Evolutionary conservation across 2,797 vertebrate genomes (phyloP).

Genomic region (Enteromius fasciolatus): DNA sequence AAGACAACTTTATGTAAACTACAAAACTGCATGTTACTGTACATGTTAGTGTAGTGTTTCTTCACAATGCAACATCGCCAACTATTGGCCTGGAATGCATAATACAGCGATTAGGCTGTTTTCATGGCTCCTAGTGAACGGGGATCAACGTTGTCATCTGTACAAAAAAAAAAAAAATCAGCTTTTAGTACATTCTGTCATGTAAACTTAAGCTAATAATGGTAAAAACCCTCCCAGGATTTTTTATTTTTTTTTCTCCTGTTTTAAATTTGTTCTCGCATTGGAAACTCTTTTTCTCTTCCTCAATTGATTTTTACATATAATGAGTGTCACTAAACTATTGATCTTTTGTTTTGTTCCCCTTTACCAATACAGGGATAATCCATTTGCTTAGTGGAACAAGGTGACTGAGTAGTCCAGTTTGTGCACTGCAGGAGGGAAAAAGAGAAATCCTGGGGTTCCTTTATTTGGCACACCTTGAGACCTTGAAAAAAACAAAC

Average conservation of each 20-base stretch:
- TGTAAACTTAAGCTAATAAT: not conserved
- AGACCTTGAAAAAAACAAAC: slow-evolving; percentile 13
- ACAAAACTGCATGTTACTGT: too few species aligned
- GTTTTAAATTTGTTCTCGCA: slow-evolving; percentile 14
- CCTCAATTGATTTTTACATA: slow-evolving; percentile 26
- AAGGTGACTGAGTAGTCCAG: slow-evolving; percentile 31
- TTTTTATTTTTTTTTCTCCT: slow-evolving; percentile 44
- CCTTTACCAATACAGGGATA: slow-evolving; percentile 47
- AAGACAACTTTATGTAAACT: too few species aligned
- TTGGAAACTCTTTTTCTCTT: slow-evolving; percentile 27
- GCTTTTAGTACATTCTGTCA: not conserved
- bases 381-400: slow-evolving; percentile 50
- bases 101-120: not conserved
- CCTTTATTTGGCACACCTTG: slow-evolving; percentile 6
- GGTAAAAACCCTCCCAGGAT: slow-evolving; percentile 27
- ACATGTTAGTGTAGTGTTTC: too few species aligned
- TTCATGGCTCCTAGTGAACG: too few species aligned
- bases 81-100: not conserved
- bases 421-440: slow-evolving; percentile 17
- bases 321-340: slow-evolving; percentile 44
- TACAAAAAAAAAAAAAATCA: not conserved
- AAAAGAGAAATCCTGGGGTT: not conserved
- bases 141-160: too few species aligned
- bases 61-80: too few species aligned
- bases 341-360: slow-evolving; percentile 51